Evolutionary conservation across 1,140 invertebrate genomes (phyloP), one percentile per base, ranked within the genome.

Genomic region (Bombus confusus): DNA sequence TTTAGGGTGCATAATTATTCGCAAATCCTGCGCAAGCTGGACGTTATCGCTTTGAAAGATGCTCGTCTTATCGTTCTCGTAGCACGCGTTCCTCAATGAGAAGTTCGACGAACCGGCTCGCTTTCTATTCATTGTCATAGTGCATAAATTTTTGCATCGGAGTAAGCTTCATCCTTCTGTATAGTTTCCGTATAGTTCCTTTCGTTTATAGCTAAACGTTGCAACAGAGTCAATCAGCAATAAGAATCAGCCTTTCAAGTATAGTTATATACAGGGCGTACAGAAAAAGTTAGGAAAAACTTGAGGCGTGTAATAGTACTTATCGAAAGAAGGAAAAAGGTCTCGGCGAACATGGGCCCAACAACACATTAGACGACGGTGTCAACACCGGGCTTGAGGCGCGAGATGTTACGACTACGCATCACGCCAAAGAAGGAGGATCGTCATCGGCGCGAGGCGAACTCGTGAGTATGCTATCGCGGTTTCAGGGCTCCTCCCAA

Each of bases 51-150:
- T 9, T 31, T 3, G 18, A 25, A 1, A n/a, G 8, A 22, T 28
- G n/a, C 59, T 1, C 2, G 4, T 28, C 22, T 84, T 62, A 72
- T 62, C 75, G 47, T 12, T 62, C 13, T 3, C 18, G 18, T 57
- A n/a, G 31, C 76, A 18, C 31, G 18, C 34, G 41, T 57, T 5
- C 41, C 68, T 83, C 66, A 0, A n/a, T 10, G 43, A 34, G 22
- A 69, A 59, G 82, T 78, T 78, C 82, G 47, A 69, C 37, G 82
- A 69, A 83, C 74, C 59, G 28, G 3, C n/a, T 10, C 13, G 43
- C 13, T 43, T 39, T 47, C 43, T 77, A 41, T 78, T 66, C 75
- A 31, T 72, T 34, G 47, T 28, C 47, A 59, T 41, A 31, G 37
- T 28, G 18, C 37, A 2, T 28, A 5, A 5, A n/a, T 62, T 28